These are phyloP conservation scores for Megaceryle alcyon DNA, from an alignment of 2,797 vertebrate genomes.

Conservation along the genomic window DNA sequence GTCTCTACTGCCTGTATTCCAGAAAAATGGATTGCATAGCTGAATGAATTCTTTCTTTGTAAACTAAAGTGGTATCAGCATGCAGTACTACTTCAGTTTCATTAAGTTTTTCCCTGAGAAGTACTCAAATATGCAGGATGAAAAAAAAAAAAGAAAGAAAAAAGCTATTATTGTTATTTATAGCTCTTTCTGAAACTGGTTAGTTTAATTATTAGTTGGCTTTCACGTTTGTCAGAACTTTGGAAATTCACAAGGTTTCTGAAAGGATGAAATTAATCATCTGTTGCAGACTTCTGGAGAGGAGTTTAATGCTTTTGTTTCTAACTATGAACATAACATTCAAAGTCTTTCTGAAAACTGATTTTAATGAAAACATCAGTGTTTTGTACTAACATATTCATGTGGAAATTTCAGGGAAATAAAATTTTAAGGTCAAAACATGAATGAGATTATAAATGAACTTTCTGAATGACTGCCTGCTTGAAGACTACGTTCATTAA, in stretches of 20 bases:
- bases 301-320: slow-evolving; percentile 8
- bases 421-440: slow-evolving; percentile 31
- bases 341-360: not conserved
- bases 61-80: not conserved
- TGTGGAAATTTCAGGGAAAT: not conserved
- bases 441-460: slow-evolving; percentile 23
- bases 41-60: not conserved
- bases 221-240: not conserved
- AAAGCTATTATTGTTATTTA: not conserved
- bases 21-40: not conserved
- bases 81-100: not conserved
- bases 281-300: not conserved
- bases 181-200: not conserved
- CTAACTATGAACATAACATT: not conserved
- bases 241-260: not conserved
- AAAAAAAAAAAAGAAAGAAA: not conserved
- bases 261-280: not conserved
- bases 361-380: slow-evolving; percentile 26
- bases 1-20: not conserved
- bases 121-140: not conserved
- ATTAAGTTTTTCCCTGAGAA: not conserved
- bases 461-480: slow-evolving; percentile 19
- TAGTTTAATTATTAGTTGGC: not conserved
- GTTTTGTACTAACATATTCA: not conserved
- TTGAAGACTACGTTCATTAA: not conserved